Conservation (phyloP, 2,113 vertebrate species). For the Pimephales promelas region DNA sequence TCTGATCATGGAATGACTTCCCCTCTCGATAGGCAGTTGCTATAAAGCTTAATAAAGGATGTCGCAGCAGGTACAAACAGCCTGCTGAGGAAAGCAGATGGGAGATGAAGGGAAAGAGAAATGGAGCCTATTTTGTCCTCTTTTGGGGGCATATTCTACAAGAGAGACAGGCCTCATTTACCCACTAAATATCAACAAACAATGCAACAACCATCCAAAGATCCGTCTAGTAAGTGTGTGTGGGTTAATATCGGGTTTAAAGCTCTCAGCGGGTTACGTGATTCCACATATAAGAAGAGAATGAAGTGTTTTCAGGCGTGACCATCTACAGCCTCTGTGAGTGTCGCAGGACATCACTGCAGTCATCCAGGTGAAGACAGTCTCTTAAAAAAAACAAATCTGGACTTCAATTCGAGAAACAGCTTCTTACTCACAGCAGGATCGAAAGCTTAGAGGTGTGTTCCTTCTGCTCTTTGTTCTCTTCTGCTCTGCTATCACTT, state of each 20-base stretch:
- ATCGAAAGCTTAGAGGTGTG: conserved; percentile 13
- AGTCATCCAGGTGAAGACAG: conserved; percentile 37
- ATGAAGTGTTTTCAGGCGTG: conserved; percentile 11
- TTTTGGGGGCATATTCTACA: conserved; percentile 19
- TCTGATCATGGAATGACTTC: conserved; percentile 24
- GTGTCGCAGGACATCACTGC: background rate
- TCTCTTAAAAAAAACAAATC: conserved; percentile 31
- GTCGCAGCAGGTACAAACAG: conserved; percentile 33
- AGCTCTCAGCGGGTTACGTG: conserved; percentile 31
- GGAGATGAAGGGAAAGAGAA: background rate
- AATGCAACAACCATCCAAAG: conserved; percentile 14
- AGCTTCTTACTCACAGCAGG: conserved; percentile 43
- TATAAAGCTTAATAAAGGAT: conserved; percentile 36
- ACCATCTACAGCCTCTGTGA: background rate
- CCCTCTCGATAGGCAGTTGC: conserved; percentile 1
- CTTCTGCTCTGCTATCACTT: background rate
- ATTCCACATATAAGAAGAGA: conserved; percentile 5
- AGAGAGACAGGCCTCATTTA: background rate
- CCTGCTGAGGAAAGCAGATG: conserved; percentile 21
- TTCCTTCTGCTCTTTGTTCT: background rate
- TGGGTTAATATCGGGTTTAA: conserved; percentile 25
- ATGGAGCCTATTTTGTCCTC: conserved; percentile 8
- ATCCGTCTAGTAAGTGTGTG: conserved; percentile 1
- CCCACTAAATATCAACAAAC: conserved; percentile 45
- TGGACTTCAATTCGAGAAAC: conserved; percentile 45